phyloP scores from a whole-genome alignment of 1,140 invertebrate species.

The Copidosoma floridanum region DNA sequence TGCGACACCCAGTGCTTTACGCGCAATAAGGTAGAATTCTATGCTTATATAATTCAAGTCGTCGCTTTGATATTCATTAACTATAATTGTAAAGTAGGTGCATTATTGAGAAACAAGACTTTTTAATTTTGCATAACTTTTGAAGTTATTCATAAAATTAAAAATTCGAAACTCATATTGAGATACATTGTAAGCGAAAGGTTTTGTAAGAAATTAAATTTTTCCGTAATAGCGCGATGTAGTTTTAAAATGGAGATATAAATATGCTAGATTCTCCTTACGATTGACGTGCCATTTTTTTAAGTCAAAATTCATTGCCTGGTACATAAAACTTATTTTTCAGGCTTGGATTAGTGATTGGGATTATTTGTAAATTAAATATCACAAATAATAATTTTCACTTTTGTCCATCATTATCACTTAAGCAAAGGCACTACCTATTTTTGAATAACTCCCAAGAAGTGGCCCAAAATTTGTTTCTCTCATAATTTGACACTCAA shows the following conservation, averaged over 20 bases:
- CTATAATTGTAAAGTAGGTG: constrained; percentile 22
- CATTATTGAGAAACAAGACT: constrained; percentile 25
- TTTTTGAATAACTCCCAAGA: too few species aligned
- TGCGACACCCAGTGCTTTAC: constrained; percentile 7
- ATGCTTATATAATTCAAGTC: constrained; percentile 9
- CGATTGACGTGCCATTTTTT: constrained; percentile 21
- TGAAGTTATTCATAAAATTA: constrained; percentile 23
- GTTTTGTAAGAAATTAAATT: constrained; percentile 21
- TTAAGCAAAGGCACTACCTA: too few species aligned
- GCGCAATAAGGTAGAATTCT: constrained; percentile 12
- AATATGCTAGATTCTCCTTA: constrained; percentile 13
- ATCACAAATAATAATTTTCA: too few species aligned
- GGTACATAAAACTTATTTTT: constrained; percentile 3
- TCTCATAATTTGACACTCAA: too few species aligned
- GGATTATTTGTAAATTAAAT: too few species aligned
- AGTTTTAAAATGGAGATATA: constrained; percentile 17
- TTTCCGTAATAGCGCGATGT: constrained; percentile 23
- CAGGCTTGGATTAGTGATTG: neutral
- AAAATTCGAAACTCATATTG: constrained; percentile 23
- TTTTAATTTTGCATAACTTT: constrained; percentile 29
- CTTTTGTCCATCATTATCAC: too few species aligned
- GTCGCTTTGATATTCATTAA: constrained; percentile 19
- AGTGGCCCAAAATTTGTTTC: too few species aligned
- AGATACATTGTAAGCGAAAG: constrained; percentile 13
- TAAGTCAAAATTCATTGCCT: constrained; percentile 13